A percentile compares a stretch with the other conserved stretches of the same genome.
phyloP scores from a whole-genome alignment of 1,140 invertebrate genomes.

The Meteorus sp. region DNA sequence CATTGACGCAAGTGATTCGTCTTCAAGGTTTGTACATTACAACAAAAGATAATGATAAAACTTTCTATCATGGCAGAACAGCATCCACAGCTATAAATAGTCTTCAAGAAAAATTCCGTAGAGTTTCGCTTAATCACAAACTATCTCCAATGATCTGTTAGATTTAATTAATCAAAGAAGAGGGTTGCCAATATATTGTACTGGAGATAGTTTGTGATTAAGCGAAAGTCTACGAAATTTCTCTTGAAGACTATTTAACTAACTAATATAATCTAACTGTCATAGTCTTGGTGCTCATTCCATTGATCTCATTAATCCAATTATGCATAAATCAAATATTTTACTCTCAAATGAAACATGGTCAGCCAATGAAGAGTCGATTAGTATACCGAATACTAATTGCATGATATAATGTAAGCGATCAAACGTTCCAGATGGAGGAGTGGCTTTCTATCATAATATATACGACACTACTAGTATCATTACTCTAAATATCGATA shows the following conservation, averaged over 20 bases:
- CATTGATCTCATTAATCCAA: conserved; percentile 18
- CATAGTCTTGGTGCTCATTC: conserved; percentile 27
- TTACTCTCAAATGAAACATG: conserved; percentile 30
- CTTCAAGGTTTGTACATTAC: conserved; percentile 20
- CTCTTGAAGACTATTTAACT: background rate
- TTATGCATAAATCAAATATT: conserved; percentile 19
- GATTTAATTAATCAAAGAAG: background rate
- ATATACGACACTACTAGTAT: conserved; percentile 12
- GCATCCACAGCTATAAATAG: background rate
- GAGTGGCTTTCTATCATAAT: conserved; percentile 27
- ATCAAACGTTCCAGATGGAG: conserved; percentile 22
- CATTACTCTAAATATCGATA: conserved; percentile 15
- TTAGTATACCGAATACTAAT: conserved; percentile 28
- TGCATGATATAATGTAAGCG: conserved; percentile 25
- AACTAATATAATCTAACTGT: too few relatives aligned
- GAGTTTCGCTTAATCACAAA: background rate
- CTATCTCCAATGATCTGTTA: background rate
- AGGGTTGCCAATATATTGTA: conserved; percentile 5
- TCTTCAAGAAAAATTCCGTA: conserved; percentile 6
- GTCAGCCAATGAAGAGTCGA: conserved; percentile 19
- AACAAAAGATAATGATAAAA: conserved; percentile 14
- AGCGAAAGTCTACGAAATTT: conserved; percentile 1
- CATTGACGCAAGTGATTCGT: conserved; percentile 15
- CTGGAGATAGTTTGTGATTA: background rate
- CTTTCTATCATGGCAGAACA: conserved; percentile 18